Conservation (phyloP, 2,113 vertebrate genomes). For the Gallinago jamesoni region DNA sequence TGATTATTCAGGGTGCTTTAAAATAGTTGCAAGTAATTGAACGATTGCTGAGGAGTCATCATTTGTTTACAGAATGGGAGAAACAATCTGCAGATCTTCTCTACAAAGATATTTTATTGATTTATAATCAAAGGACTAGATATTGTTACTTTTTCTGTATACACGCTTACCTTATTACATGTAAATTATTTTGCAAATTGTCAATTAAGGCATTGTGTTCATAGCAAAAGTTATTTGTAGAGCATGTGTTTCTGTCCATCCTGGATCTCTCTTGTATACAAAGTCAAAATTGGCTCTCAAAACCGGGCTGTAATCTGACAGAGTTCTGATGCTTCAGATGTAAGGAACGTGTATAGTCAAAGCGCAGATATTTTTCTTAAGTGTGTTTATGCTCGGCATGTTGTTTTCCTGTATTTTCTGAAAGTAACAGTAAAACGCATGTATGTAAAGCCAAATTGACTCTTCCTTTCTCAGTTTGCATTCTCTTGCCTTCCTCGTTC, state of each 20-base stretch:
- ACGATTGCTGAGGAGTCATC: background rate
- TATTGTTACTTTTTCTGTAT: background rate
- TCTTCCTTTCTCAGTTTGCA: background rate
- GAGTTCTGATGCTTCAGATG: background rate
- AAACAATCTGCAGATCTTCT: background rate
- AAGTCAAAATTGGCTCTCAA: background rate
- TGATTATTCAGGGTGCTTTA: slow-evolving; percentile 22
- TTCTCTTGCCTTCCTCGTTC: background rate
- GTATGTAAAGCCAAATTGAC: background rate
- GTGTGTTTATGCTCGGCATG: background rate
- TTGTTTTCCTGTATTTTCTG: background rate
- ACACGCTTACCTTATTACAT: background rate
- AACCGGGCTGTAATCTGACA: background rate
- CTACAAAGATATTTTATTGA: background rate
- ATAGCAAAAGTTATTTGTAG: background rate
- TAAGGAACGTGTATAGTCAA: background rate
- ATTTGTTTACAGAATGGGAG: slow-evolving; percentile 5
- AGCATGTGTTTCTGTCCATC: background rate
- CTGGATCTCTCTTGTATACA: background rate
- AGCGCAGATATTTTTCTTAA: background rate
- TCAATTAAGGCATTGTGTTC: background rate
- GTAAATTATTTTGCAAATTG: background rate
- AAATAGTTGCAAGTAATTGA: slow-evolving; percentile 32
- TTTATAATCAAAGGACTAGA: background rate
- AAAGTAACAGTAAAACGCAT: background rate